Evolutionary conservation across 92 coral and sea anemone genomes (phyloP).

Genomic region (Montipora capitata): DNA sequence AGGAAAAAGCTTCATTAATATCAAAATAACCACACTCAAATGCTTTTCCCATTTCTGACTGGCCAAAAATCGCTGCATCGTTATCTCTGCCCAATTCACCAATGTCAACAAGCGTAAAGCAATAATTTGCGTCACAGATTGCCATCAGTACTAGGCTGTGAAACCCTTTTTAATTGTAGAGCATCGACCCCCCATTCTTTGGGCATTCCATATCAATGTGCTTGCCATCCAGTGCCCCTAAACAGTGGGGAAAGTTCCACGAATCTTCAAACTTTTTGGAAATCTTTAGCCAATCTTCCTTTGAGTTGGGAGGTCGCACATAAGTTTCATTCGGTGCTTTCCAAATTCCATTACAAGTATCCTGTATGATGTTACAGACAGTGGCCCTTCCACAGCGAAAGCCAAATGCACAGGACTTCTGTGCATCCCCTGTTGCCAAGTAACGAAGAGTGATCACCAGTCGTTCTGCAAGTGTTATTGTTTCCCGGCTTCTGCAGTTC

Average conservation of each 20-base stretch:
- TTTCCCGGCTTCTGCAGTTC: constrained; percentile 18
- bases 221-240: too few relatives aligned
- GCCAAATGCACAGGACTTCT: constrained; percentile 9
- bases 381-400: constrained; percentile 25
- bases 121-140: too few relatives aligned
- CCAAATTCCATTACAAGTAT: constrained; percentile 22
- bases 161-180: constrained; percentile 25
- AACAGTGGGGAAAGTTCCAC: too few relatives aligned
- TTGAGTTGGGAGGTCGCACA: neutral
- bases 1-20: too few relatives aligned
- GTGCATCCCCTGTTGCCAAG: constrained; percentile 34
- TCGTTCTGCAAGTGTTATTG: constrained; percentile 25
- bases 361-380: constrained; percentile 1
- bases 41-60: constrained; percentile 30
- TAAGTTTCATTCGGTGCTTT: neutral
- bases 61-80: constrained; percentile 14
- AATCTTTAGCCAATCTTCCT: too few relatives aligned
- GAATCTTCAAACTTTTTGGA: too few relatives aligned
- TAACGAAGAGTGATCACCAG: constrained; percentile 29
- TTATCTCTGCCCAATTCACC: too few relatives aligned
- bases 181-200: neutral
- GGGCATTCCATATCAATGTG: too few relatives aligned
- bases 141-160: neutral
- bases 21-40: constrained; percentile 7
- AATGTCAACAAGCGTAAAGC: too few relatives aligned